These are phyloP conservation scores for Balanococcus diminutus DNA, from an alignment of 2,888 invertebrate species.

Conservation along the genomic window DNA sequence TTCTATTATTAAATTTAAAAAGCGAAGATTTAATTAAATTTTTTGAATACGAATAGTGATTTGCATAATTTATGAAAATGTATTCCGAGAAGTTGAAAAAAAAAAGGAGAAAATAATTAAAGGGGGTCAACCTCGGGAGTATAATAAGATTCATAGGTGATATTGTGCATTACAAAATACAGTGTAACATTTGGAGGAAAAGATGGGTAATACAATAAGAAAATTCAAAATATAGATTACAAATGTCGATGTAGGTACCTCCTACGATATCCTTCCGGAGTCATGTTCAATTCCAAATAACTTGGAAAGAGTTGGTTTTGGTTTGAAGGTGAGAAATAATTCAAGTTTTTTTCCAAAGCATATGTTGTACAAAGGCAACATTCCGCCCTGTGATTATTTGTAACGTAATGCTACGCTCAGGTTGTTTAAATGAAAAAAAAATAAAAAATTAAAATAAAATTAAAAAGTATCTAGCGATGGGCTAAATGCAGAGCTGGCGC, in stretches of 20 bases:
- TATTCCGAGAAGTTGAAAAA: not conserved
- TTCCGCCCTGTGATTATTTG: too few species aligned
- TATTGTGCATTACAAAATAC: not conserved
- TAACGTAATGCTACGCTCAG: too few species aligned
- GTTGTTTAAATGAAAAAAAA: too few species aligned
- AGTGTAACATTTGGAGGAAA: too few species aligned
- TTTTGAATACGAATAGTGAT: slow-evolving; percentile 4
- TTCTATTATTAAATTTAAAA: slow-evolving; percentile 40
- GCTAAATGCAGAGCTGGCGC: too few species aligned
- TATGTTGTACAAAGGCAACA: not conserved
- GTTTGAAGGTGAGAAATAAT: not conserved
- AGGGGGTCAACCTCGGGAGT: not conserved
- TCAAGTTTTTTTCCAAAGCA: not conserved
- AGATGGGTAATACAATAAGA: not conserved
- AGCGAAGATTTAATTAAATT: slow-evolving; percentile 43
- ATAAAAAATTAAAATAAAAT: too few species aligned
- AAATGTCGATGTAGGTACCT: not conserved
- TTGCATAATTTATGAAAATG: slow-evolving; percentile 43
- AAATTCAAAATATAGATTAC: not conserved
- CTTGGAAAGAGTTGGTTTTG: too few species aligned
- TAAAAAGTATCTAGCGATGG: too few species aligned
- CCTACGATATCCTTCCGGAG: not conserved
- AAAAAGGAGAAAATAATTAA: slow-evolving; percentile 18
- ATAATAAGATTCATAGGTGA: slow-evolving; percentile 1
- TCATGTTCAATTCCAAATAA: not conserved